Conservation (phyloP, 2,113 vertebrate species). For the Neogale vison region DNA sequence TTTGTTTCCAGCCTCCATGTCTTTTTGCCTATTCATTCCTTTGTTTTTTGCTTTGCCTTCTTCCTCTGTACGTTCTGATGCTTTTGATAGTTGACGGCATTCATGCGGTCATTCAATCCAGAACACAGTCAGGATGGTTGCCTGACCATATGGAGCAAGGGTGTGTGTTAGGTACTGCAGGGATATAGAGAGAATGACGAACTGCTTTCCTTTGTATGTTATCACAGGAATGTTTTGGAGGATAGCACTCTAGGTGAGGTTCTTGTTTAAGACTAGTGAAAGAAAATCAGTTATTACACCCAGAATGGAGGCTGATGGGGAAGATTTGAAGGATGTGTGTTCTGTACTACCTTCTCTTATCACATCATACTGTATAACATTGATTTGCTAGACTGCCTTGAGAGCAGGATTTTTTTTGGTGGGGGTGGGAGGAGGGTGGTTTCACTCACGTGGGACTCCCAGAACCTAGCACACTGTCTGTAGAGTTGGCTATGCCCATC, state of each 20-base stretch:
- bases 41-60: background rate
- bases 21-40: background rate
- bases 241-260: background rate
- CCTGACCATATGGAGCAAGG: background rate
- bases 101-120: background rate
- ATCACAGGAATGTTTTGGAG: background rate
- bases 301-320: background rate
- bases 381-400: background rate
- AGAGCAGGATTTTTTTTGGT: background rate
- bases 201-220: background rate
- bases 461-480: background rate
- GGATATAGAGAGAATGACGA: background rate
- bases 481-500: background rate
- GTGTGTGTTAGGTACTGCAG: background rate
- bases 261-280: background rate
- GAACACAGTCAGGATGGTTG: background rate
- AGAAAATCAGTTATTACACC: background rate
- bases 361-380: background rate
- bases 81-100: background rate
- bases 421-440: background rate
- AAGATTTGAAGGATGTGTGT: background rate
- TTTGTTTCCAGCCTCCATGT: background rate
- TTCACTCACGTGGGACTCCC: background rate
- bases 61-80: background rate
- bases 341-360: background rate